These are phyloP conservation scores for Lacanobia wlatinum DNA, from an alignment of 2,888 invertebrate genomes.

Conservation along the genomic window DNA sequence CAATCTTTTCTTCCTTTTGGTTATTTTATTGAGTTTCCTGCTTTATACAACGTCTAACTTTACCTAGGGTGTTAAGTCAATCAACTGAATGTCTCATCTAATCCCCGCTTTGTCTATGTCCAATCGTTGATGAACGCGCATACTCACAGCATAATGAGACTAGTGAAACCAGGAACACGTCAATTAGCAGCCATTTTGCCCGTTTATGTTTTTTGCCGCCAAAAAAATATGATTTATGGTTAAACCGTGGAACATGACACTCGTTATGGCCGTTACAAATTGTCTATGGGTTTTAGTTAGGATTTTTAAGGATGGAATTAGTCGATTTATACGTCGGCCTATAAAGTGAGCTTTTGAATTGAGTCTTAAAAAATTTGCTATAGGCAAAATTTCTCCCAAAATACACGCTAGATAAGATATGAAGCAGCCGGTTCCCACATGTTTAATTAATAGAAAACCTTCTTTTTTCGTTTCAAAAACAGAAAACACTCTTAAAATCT, in stretches of 20 bases:
- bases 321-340: constrained; percentile 49
- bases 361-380: background rate
- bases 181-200: constrained; percentile 89
- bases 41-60: no score
- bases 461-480: constrained; percentile 30
- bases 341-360: background rate
- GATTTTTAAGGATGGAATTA: constrained; percentile 71
- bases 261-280: constrained; percentile 87
- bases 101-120: constrained; percentile 54
- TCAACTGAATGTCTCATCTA: constrained; percentile 12
- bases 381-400: background rate
- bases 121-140: constrained; percentile 65
- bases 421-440: constrained; percentile 31
- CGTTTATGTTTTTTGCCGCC: constrained; percentile 76
- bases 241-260: constrained; percentile 82
- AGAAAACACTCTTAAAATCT: constrained; percentile 38
- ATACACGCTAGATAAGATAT: background rate
- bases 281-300: constrained; percentile 78
- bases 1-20: background rate
- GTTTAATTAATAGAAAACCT: constrained; percentile 42
- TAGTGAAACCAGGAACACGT: constrained; percentile 85
- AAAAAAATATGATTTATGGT: constrained; percentile 89
- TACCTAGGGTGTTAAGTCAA: no score
- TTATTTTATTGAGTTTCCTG: background rate
- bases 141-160: constrained; percentile 67